A percentile compares a stretch with the other conserved stretches of the same genome.
phyloP scores from a whole-genome alignment of 2,797 vertebrate species.

The Microctenopoma steveboyesi region DNA sequence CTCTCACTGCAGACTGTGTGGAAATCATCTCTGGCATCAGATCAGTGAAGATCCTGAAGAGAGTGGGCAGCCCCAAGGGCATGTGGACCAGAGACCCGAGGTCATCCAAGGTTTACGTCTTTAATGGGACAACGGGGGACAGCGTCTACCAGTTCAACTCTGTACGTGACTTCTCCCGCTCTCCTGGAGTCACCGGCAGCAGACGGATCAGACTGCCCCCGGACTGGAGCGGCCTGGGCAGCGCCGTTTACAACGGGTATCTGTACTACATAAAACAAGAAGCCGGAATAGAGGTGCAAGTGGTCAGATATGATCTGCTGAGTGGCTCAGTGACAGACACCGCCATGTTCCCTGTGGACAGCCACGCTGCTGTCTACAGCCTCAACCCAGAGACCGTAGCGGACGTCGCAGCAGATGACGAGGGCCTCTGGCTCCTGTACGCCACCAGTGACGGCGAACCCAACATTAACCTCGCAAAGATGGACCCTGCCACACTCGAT shows the following conservation, averaged over 20 bases:
- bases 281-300: conserved; percentile 84
- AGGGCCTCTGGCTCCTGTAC: conserved; percentile 95
- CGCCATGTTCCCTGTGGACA: conserved; percentile 89
- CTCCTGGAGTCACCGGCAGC: conserved; percentile 80
- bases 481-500: conserved; percentile 90
- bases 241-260: conserved; percentile 88
- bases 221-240: conserved; percentile 88
- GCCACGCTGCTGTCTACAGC: conserved; percentile 78
- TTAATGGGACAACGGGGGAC: conserved; percentile 90
- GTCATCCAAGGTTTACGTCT: conserved; percentile 91
- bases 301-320: conserved; percentile 91
- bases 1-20: conserved; percentile 83
- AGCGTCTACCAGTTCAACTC: conserved; percentile 88
- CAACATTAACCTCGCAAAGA: conserved; percentile 92
- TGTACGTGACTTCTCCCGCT: conserved; percentile 88
- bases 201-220: conserved; percentile 87
- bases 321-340: conserved; percentile 87
- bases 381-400: conserved; percentile 90
- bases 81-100: conserved; percentile 92
- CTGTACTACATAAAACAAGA: conserved; percentile 90
- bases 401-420: conserved; percentile 90
- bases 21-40: conserved; percentile 91
- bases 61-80: conserved; percentile 87
- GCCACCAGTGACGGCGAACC: conserved; percentile 86
- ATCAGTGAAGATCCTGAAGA: conserved; percentile 96